phyloP scores from a whole-genome alignment of 2,888 invertebrate genomes.

The Aleiodes testaceus region DNA sequence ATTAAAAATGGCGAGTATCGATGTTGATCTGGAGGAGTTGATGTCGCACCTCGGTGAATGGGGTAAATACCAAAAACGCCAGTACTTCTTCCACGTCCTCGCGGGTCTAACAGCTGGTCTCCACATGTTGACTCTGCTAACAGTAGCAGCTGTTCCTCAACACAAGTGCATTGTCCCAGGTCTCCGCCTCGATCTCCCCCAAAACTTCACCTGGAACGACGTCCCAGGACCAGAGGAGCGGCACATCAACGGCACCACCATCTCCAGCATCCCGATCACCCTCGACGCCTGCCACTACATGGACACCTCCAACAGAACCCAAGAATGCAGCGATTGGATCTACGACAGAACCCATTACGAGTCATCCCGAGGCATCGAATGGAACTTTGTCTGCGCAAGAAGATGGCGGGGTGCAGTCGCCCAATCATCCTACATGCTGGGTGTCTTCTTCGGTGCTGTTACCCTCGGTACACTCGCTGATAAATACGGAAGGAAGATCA shows the following conservation, averaged over 20 bases:
- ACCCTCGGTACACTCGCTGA: conserved; percentile 86
- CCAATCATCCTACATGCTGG: conserved; percentile 87
- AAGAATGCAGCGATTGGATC: conserved; percentile 77
- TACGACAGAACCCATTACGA: conserved; percentile 84
- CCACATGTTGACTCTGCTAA: conserved; percentile 87
- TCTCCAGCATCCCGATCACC: conserved; percentile 26
- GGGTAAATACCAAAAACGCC: conserved; percentile 86
- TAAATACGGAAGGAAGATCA: conserved; percentile 84
- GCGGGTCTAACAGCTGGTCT: conserved; percentile 86
- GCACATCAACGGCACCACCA: conserved; percentile 30
- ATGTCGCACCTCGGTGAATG: conserved; percentile 79
- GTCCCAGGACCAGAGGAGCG: conserved; percentile 39
- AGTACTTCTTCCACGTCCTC: conserved; percentile 84
- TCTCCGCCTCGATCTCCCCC: conserved; percentile 40
- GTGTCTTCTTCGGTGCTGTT: conserved; percentile 86
- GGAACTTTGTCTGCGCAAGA: conserved; percentile 86
- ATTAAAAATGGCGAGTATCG: conserved; percentile 58
- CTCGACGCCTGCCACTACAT: conserved; percentile 78
- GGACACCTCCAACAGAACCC: conserved; percentile 63
- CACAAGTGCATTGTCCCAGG: conserved; percentile 74
- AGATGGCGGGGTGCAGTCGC: conserved; percentile 88
- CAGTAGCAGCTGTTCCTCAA: conserved; percentile 86
- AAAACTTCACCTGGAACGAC: conserved; percentile 42
- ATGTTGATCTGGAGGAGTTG: conserved; percentile 65
- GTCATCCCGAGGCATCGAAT: conserved; percentile 85